These are phyloP conservation scores for Onychomys arenicola DNA, from an alignment of 2,797 vertebrate species.

Conservation along the genomic window DNA sequence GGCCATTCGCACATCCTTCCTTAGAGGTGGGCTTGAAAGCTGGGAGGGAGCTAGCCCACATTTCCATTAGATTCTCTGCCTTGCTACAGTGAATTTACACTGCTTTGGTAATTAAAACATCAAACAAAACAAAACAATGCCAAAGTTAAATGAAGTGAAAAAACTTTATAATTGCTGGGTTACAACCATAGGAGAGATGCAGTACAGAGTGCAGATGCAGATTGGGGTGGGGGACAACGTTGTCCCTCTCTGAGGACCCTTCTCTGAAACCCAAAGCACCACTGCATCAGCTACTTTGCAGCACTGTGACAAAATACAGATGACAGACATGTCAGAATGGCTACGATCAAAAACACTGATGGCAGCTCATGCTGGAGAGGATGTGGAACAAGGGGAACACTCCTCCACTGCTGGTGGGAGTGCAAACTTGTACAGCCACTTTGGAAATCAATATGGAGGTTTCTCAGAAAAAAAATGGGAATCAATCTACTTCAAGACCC, in stretches of 20 bases:
- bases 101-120: conserved; percentile 28
- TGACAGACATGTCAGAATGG: neutral
- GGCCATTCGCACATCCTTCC: rapidly evolving
- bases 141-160: neutral
- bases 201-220: too few relatives aligned
- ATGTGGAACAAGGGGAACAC: too few relatives aligned
- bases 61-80: neutral
- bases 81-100: neutral
- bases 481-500: too few relatives aligned
- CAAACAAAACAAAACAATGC: conserved; percentile 9
- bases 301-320: neutral
- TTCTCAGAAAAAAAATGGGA: too few relatives aligned
- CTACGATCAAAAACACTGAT: too few relatives aligned
- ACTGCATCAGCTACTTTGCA: neutral
- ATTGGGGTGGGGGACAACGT: neutral
- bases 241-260: neutral
- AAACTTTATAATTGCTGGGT: neutral
- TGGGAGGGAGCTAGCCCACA: neutral
- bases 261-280: too few relatives aligned
- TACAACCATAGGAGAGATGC: neutral
- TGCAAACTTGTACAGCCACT: too few relatives aligned
- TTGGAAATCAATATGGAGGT: too few relatives aligned
- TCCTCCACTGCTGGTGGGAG: too few relatives aligned
- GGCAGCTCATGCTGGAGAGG: too few relatives aligned
- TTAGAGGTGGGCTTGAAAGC: neutral